These are phyloP conservation scores for Meliscaeva auricollis DNA, from an alignment of 2,888 invertebrate genomes.

Conservation along the genomic window DNA sequence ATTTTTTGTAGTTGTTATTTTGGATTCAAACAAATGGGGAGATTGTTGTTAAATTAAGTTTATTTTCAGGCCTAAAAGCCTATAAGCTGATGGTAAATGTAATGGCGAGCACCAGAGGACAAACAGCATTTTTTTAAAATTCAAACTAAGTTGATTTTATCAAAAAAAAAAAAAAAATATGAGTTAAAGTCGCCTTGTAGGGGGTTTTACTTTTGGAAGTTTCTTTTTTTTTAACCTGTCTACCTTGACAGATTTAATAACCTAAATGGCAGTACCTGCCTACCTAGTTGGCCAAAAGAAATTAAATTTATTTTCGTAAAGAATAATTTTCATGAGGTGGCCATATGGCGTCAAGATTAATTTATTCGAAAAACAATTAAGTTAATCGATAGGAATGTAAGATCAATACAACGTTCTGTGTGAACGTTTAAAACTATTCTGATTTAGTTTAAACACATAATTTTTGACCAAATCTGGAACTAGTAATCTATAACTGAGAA, in stretches of 20 bases:
- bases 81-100: constrained; percentile 1
- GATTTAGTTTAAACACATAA: too few relatives aligned
- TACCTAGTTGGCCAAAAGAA: constrained; percentile 17
- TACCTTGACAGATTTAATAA: constrained; percentile 53
- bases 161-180: too few relatives aligned
- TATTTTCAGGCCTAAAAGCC: constrained; percentile 13
- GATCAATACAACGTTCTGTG: too few relatives aligned
- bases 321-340: not conserved
- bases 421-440: too few relatives aligned
- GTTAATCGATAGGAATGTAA: too few relatives aligned
- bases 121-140: constrained; percentile 29
- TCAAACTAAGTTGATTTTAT: constrained; percentile 16
- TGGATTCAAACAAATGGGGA: constrained; percentile 11
- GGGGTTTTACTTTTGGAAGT: constrained; percentile 19
- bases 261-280: constrained; percentile 31
- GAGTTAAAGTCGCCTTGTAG: constrained; percentile 11
- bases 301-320: not conserved
- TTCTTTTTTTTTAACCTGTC: constrained; percentile 29
- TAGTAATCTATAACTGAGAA: too few relatives aligned
- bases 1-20: constrained; percentile 36
- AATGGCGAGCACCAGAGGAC: not conserved
- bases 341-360: constrained; percentile 17
- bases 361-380: not conserved
- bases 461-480: too few relatives aligned
- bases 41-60: constrained; percentile 36